Percentiles rank a stretch among this genome's conserved stretches.
Evolutionary conservation across 1,140 invertebrate species (phyloP).

Genomic region (Alviniconcha marisindica): DNA sequence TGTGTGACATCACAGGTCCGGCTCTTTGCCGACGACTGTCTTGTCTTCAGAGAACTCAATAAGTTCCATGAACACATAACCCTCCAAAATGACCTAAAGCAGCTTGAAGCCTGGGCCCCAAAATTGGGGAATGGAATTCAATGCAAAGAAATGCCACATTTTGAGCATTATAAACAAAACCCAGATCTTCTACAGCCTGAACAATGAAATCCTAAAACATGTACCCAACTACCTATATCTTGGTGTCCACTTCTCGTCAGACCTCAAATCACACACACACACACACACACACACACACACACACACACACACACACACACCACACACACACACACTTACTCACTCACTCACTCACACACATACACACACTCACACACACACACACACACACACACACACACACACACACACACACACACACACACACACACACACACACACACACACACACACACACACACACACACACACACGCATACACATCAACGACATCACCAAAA

Average conservation of each 20-base stretch:
- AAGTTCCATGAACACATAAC: slow-evolving; percentile 40
- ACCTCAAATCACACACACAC: slow-evolving; percentile 42
- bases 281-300: slow-evolving; percentile 13
- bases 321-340: too few species aligned
- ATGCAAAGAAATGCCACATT: slow-evolving; percentile 49
- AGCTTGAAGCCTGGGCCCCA: slow-evolving; percentile 41
- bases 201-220: slow-evolving; percentile 40
- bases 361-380: too few species aligned
- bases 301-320: too few species aligned
- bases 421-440: too few species aligned
- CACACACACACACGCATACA: too few species aligned
- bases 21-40: slow-evolving; percentile 46
- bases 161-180: slow-evolving; percentile 30
- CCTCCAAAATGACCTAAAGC: slow-evolving; percentile 52
- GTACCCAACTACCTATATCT: slow-evolving; percentile 41
- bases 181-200: slow-evolving; percentile 38
- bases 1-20: slow-evolving; percentile 37
- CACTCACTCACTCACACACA: too few species aligned
- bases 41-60: slow-evolving; percentile 38
- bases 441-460: too few species aligned
- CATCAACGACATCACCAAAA: too few species aligned
- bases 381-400: too few species aligned
- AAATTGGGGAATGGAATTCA: too few species aligned
- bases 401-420: too few species aligned
- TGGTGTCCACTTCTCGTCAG: slow-evolving; percentile 40